These are phyloP conservation scores for Tetragnatha montana DNA, from an alignment of 2,888 invertebrate genomes.

Conservation along the genomic window DNA sequence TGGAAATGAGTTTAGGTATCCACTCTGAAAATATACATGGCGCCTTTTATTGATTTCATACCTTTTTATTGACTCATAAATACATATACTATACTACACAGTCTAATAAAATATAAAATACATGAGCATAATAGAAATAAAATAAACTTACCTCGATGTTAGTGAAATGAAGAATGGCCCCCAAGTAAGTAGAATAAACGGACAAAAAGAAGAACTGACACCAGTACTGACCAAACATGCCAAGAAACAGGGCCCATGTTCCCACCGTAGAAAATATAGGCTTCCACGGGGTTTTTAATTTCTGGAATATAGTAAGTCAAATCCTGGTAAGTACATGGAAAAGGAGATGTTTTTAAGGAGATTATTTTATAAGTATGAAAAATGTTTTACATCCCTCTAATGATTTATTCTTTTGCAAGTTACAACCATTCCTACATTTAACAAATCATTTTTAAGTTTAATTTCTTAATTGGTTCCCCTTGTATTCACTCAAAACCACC, in stretches of 20 bases:
- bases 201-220: constrained; percentile 91
- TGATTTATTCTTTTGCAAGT: no score
- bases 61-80: no score
- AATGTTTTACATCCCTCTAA: no score
- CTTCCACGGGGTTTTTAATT: constrained; percentile 81
- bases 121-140: background rate
- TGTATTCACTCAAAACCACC: no score
- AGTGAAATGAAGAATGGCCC: constrained; percentile 82
- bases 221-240: constrained; percentile 86
- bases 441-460: no score
- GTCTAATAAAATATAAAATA: background rate
- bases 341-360: no score
- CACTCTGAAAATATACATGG: constrained; percentile 50
- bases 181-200: constrained; percentile 87
- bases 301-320: constrained; percentile 9
- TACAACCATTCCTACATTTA: no score
- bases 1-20: constrained; percentile 80
- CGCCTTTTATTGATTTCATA: no score
- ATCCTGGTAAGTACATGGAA: background rate
- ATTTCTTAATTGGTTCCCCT: no score
- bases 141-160: constrained; percentile 81
- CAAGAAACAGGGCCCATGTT: constrained; percentile 83
- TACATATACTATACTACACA: background rate
- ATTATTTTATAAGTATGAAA: no score
- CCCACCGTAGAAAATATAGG: constrained; percentile 82